A percentile compares a stretch with the other conserved stretches of the same genome.
These are phyloP conservation scores for Boulengeromyrus knoepffleri DNA, from an alignment of 2,113 vertebrate genomes.

Conservation along the genomic window DNA sequence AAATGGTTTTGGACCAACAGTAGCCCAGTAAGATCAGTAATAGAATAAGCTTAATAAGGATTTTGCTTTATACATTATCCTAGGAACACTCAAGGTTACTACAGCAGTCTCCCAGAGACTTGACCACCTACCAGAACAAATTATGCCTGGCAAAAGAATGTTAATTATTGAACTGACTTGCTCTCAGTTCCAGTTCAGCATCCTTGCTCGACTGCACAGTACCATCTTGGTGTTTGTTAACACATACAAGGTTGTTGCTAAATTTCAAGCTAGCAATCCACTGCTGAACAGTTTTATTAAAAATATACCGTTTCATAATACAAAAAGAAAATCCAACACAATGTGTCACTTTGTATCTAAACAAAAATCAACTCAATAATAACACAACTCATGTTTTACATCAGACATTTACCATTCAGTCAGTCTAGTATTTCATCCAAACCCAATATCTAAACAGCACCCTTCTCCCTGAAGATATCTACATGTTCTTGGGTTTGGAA, in stretches of 20 bases:
- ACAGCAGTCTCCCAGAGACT: neutral
- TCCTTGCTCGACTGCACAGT: neutral
- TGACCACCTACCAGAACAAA: neutral
- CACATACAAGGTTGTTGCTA: neutral
- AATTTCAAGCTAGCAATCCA: neutral
- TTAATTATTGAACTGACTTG: neutral
- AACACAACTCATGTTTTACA: neutral
- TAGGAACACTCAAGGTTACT: neutral
- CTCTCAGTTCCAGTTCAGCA: neutral
- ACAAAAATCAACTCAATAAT: neutral
- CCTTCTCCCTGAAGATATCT: slow-evolving; percentile 21
- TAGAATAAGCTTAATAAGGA: neutral
- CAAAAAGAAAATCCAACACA: neutral
- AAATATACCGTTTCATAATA: neutral
- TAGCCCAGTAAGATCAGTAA: neutral
- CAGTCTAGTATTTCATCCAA: neutral
- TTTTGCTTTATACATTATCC: neutral
- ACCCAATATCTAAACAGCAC: neutral
- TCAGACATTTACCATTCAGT: neutral
- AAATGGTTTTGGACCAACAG: neutral
- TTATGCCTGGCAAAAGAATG: neutral
- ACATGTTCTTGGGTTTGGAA: slow-evolving; percentile 79
- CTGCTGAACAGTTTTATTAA: neutral
- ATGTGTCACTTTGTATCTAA: neutral
- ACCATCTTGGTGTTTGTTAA: neutral